Evolutionary conservation across 1,140 invertebrate species (phyloP), one percentile per base, ranked within the genome.

Genomic region (Araneus ventricosus): DNA sequence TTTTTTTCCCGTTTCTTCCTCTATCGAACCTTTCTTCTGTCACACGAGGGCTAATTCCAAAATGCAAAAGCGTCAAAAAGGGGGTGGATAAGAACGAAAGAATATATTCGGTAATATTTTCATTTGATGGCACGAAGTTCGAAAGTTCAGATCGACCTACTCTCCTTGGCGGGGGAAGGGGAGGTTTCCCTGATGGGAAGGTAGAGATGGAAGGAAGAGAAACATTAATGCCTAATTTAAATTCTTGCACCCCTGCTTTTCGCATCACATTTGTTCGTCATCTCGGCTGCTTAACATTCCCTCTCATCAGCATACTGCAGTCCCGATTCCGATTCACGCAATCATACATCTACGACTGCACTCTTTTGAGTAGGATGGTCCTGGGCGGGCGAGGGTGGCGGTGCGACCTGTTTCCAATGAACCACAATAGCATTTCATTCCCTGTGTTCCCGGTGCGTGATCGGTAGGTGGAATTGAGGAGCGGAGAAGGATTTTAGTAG

Each of bases 161-260:
- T 37, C 67, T 20, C 34, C 27, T 10, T 17, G 3, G 8, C 27
- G 17, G 14, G 14, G 17, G 10, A 30, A 34, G 27, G 67, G 67
- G 59, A 63, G n/a, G 20, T 24, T 63, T 63, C 59, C 22, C 5
- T 24, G 24, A n/a, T 20, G 27, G 67, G 41, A 24, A 17, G 17
- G 61, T 6, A 79, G 24, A 20, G 39, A 57, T 5, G 2, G 52
- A 61, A 34, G 57, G 67, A 30, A 70, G 10, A 27, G 37, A 70
- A 70, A 82, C 90, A 92, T 92, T 92, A 92, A 92, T 92, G 90
- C 90, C 80, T 92, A 86, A 92, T 92, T 92, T 92, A 85, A 85
- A 92, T 85, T 86, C 90, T 67, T 70, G 90, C 80, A 67, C 80
- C 37, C 79, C 57, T 41, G 27, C 24, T 27, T 45, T 30, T 79